Evolutionary conservation across 2,113 vertebrate genomes (phyloP), one percentile per base, ranked within the genome.

Genomic region (Ophiodon elongatus): DNA sequence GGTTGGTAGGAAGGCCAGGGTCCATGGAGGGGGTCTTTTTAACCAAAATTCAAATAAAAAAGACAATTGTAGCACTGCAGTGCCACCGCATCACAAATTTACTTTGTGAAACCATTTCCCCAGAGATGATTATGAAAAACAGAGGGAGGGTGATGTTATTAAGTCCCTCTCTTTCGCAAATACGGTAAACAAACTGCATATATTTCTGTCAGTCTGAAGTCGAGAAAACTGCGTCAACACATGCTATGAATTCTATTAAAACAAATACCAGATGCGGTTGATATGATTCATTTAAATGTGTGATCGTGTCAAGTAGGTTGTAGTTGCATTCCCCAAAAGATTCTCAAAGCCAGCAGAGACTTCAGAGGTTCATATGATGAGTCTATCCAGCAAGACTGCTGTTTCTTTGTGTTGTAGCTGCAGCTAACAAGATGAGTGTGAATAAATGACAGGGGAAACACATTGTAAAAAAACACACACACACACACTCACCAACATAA

Each of bases 281-380:
- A 63, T 66, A 19, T 4, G 31, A 31, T 29, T 57, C 7, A n/a
- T 15, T 76, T 71, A 31, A 6, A 57, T 39, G 8, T 9, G 23
- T 76, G 29, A 71, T 75, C 41, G 21, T 69, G 43, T 73, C 59
- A 79, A 39, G 65, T 37, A 57, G 21, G 64, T 50, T 66, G 65
- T 65, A 29, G 43, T 62, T 72, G 47, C 64, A 83, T 79, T 80
- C 19, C 62, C 60, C 56, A 41, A 45, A 74, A 79, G 45, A 50
- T 33, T 27, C 17, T 65, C 33, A 69, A 72, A 73, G 73, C 75
- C 73, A 4, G 43, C 39, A 19, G 29, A 56, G 33, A 23, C 65
- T 25, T 14, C 33, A 13, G 57, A 79, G 10, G 37, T 78, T 69
- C 17, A 45, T 25, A 52, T 19, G 54, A 70, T 29, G 47, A 39